Evolutionary conservation across 1,140 invertebrate species (phyloP), one percentile per base, ranked within the genome.

Genomic region (Papilio polyxenes): DNA sequence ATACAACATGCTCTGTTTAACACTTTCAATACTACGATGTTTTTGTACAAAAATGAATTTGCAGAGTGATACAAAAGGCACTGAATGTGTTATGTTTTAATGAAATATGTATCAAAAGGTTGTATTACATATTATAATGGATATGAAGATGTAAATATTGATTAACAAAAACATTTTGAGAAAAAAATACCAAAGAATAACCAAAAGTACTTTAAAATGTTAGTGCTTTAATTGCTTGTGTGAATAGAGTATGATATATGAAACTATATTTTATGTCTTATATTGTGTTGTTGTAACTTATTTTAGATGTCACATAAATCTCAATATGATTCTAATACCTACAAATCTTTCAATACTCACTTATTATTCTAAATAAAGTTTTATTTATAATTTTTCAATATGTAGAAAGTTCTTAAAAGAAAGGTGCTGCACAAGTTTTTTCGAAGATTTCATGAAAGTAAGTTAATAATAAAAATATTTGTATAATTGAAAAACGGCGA

Each of bases 361-460:
- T 69, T 37, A 37, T 37, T 37, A 3, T 37, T n/a, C 13, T 1
- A 56, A 3, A 62, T 20, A 48, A 75, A n/a, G 40, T 75, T 75
- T 75, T 44, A 49, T 75, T n/a, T n/a, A n/a, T n/a, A n/a, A n/a
- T n/a, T 49, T 6, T 76, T 51, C 75, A 31, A 11, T 51, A 49
- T n/a, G 44, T 75, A 44, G 37, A 75, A 77, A 51, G 20, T 69
- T 80, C 44, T 49, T 69, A 69, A 76, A 76, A 37, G 6, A 78
- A 80, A 80, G 78, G 78, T 80, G 78, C 78, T 80, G 78, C 78
- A 69, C 37, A 59, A 48, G 37, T 80, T 48, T 80, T 17, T 23
- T 80, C 78, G 59, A 69, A 69, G 78, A 80, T 80, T 69, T 80
- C 78, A 69, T 80, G 78, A 80, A 80, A 80, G 59, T 80, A 69